phyloP scores from a whole-genome alignment of 2,113 vertebrate genomes.

The Pseudorectes ferrugineus region DNA sequence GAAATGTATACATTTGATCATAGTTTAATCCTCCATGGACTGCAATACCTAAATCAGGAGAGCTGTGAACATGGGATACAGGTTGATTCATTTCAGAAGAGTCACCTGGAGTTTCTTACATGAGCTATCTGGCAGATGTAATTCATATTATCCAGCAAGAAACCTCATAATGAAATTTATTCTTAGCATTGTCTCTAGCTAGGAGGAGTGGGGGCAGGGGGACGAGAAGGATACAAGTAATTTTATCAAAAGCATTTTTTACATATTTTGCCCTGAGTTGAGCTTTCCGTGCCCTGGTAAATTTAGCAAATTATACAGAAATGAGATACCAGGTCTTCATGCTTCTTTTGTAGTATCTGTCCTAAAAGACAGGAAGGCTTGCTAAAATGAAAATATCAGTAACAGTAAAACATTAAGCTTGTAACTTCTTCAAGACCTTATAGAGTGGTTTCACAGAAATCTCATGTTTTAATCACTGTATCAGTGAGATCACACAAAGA shows the following conservation, averaged over 20 bases:
- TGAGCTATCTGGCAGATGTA: neutral
- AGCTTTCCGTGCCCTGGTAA: neutral
- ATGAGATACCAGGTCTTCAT: neutral
- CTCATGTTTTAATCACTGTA: neutral
- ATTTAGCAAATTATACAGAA: neutral
- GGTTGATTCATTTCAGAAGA: slow-evolving; percentile 35
- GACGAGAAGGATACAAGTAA: neutral
- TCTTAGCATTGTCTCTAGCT: neutral
- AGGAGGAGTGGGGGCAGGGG: neutral
- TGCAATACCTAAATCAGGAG: slow-evolving; percentile 40
- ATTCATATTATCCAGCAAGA: neutral
- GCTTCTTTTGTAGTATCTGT: neutral
- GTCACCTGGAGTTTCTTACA: slow-evolving; percentile 40
- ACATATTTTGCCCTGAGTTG: neutral
- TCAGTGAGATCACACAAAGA: neutral
- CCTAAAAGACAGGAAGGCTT: neutral
- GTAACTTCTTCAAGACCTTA: neutral
- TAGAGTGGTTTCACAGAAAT: neutral
- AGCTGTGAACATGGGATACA: neutral
- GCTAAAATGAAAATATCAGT: neutral
- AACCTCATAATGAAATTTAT: neutral
- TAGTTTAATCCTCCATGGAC: slow-evolving; percentile 53
- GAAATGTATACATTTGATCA: slow-evolving; percentile 58
- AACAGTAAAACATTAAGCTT: neutral
- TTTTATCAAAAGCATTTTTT: neutral